Percentiles rank a stretch among this genome's conserved stretches.
Conservation (phyloP, 2,797 vertebrate species). For the Echeneis naucrates region DNA sequence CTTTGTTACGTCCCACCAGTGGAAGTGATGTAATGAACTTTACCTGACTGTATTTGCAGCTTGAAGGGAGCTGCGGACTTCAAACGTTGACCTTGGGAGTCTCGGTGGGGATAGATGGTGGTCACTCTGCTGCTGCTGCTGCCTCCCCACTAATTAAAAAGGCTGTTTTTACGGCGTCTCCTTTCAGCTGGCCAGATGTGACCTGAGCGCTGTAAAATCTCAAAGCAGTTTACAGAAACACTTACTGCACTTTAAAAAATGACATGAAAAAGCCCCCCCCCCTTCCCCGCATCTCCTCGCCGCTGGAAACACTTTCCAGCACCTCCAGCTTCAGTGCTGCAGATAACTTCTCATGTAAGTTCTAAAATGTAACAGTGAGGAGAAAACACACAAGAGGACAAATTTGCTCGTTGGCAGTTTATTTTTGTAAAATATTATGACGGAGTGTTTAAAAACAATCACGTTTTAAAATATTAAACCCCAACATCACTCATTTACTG, state of each 20-base stretch:
- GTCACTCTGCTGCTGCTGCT: slow-evolving; percentile 19
- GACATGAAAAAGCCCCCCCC: slow-evolving; percentile 23
- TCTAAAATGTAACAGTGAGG: neutral
- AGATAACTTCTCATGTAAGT: slow-evolving; percentile 2
- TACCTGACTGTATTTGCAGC: neutral
- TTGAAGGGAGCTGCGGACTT: slow-evolving; percentile 25
- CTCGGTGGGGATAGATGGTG: slow-evolving; percentile 20
- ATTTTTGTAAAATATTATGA: slow-evolving; percentile 46
- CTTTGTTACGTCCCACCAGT: neutral
- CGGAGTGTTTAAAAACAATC: slow-evolving; percentile 3
- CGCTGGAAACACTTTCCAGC: slow-evolving; percentile 23
- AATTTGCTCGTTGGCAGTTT: slow-evolving; percentile 10
- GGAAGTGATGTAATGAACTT: neutral
- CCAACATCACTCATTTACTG: neutral
- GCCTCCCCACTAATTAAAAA: slow-evolving; percentile 66
- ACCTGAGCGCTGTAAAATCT: slow-evolving; percentile 66
- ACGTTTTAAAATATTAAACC: slow-evolving; percentile 13
- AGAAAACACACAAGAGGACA: neutral
- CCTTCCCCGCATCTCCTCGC: neutral
- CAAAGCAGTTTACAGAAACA: slow-evolving; percentile 65
- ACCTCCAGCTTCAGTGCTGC: slow-evolving; percentile 2
- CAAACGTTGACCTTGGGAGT: slow-evolving; percentile 50
- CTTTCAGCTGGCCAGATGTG: slow-evolving; percentile 74
- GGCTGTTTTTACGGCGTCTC: slow-evolving; percentile 61
- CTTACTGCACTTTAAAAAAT: slow-evolving; percentile 63